Base-by-base conservation (phyloP, 2,113 vertebrate genomes). In the Macrotis lagotis region DNA sequence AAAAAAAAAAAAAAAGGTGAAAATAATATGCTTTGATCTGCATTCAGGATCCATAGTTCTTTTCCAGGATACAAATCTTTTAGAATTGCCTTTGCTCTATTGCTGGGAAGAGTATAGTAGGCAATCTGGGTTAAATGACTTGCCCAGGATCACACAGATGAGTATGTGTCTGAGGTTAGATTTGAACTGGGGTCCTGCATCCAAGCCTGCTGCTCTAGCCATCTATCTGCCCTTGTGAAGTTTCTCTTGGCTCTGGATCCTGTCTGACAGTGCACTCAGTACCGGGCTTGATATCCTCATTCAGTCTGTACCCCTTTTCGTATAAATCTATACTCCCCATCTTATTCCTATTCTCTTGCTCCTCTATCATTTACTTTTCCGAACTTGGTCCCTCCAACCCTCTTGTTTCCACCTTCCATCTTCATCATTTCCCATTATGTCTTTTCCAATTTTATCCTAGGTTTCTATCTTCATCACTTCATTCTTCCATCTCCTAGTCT, bases 341-440 rank as follows among this genome's bases (percentile, higher is more conserved):
- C 55, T 31, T n/a, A 53, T 55, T 51, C 88, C n/a, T 50, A 52
- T 52, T 24, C 59, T 50, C 25, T 12, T 66, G 88, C 11, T 59
- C 37, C 12, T 95, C 49, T 12, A 19, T 94, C 16, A 47, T 50
- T 91, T 55, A 8, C 66, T 89, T 96, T 26, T 51, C 66, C 91
- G 48, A 59, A 93, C 16, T n/a, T 50, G 31, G 53, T 92, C 48
- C 31, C 89, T 91, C 50, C 51, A 91, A 55, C 16, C 14, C 50
- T 91, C 49, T 93, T 50, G 25, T 66, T 90, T 9, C 89, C 48
- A 28, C 37, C 52, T 90, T 10, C 89, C 50, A 25, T 25, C 22
- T 0, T 25, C 24, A 7, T 47, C 44, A 89, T 83, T 26, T 48
- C n/a, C 95, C 66, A 52, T 25, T 50, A 83, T 55, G 59, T 37